phyloP scores from a whole-genome alignment of 2,113 vertebrate species.

The Bufo gargarizans region DNA sequence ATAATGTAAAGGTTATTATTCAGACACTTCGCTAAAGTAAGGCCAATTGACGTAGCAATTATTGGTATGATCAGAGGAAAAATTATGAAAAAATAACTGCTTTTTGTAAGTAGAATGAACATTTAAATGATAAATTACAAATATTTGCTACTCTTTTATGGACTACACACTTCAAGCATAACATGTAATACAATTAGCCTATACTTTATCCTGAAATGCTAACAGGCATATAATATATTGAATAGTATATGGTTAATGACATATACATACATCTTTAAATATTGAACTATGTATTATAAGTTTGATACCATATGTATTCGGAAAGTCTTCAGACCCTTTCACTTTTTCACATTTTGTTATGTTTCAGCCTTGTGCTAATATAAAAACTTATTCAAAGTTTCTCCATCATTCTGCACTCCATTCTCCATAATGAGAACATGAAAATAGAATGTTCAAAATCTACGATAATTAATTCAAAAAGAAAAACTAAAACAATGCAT shows the following conservation, averaged over 20 bases:
- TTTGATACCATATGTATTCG: neutral
- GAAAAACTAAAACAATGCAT: no score
- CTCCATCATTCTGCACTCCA: no score
- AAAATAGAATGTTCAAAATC: no score
- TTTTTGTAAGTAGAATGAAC: neutral
- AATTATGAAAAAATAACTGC: neutral
- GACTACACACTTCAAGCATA: neutral
- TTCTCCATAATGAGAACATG: no score
- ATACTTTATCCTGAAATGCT: neutral
- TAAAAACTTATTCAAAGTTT: no score
- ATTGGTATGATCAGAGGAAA: neutral
- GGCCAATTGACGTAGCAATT: neutral
- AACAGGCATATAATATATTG: neutral
- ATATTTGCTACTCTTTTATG: no score
- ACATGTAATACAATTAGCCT: neutral
- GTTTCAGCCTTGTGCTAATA: no score
- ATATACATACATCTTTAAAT: neutral
- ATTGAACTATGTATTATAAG: neutral
- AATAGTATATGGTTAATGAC: constrained; percentile 53
- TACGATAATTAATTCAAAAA: no score
- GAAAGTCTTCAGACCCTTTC: no score
- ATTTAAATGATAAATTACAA: neutral
- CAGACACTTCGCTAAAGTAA: no score
- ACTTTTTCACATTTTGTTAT: no score
- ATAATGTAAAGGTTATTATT: neutral